Evolutionary conservation across 2,888 invertebrate species (phyloP).

Genomic region (Phyllotreta striolata): DNA sequence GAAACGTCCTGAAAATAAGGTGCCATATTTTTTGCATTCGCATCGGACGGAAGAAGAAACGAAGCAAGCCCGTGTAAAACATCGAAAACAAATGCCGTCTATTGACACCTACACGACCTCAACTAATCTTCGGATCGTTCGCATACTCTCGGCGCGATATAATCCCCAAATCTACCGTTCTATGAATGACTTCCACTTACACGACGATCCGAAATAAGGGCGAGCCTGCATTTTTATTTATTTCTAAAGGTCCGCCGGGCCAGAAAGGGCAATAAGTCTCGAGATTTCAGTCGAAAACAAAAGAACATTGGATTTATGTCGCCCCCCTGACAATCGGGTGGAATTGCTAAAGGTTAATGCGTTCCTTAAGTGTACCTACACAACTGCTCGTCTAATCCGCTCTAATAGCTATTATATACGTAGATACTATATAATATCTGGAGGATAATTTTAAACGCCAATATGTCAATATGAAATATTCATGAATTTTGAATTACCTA

Average conservation of each 20-base stretch:
- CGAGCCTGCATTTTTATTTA: slow-evolving; percentile 33
- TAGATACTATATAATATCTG: not conserved
- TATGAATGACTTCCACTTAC: slow-evolving; percentile 33
- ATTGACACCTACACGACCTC: slow-evolving; percentile 38
- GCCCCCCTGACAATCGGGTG: slow-evolving; percentile 28
- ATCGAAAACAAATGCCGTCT: slow-evolving; percentile 33
- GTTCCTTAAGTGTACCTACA: slow-evolving; percentile 8
- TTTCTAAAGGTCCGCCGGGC: slow-evolving; percentile 29
- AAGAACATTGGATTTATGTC: slow-evolving; percentile 33
- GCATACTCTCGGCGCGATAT: slow-evolving; percentile 32
- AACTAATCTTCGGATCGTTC: slow-evolving; percentile 34
- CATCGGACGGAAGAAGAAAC: slow-evolving; percentile 10
- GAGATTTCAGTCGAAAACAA: slow-evolving; percentile 36
- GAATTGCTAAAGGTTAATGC: slow-evolving; percentile 34
- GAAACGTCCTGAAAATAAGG: not conserved
- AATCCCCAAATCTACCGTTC: slow-evolving; percentile 35
- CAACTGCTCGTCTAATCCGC: slow-evolving; percentile 2
- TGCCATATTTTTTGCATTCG: slow-evolving; percentile 1
- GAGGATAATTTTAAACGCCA: too few relatives aligned
- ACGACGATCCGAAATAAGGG: slow-evolving; percentile 29
- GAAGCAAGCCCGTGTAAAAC: slow-evolving; percentile 23
- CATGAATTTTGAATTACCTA: too few relatives aligned
- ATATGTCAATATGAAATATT: too few relatives aligned
- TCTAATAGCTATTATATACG: not conserved
- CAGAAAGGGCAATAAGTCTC: slow-evolving; percentile 36